phyloP scores from a whole-genome alignment of 2,888 invertebrate species.

The Epicampocera succincta region DNA sequence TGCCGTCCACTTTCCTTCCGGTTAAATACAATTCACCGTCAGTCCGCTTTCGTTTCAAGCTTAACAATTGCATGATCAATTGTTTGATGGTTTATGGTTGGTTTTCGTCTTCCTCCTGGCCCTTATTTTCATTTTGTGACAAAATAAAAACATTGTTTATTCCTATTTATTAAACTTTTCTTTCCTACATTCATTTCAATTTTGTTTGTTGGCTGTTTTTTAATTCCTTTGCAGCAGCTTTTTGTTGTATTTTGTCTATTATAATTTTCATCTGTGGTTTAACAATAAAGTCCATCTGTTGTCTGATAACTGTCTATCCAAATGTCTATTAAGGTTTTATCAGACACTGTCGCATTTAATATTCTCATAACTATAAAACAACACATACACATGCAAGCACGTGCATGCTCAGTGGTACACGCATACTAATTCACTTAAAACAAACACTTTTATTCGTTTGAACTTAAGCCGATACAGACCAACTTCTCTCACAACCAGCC shows the following conservation, averaged over 20 bases:
- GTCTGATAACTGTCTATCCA: conserved; percentile 81
- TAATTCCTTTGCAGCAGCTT: background rate
- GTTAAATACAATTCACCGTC: too few relatives aligned
- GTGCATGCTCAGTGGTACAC: conserved; percentile 7
- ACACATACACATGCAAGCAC: background rate
- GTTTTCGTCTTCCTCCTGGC: too few relatives aligned
- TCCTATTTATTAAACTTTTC: conserved; percentile 22
- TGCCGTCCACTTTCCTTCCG: too few relatives aligned
- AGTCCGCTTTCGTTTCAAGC: too few relatives aligned
- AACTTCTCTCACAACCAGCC: conserved; percentile 7
- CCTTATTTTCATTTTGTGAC: background rate
- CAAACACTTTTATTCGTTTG: background rate
- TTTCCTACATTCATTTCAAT: conserved; percentile 16
- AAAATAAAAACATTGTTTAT: conserved; percentile 13
- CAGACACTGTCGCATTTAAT: conserved; percentile 74
- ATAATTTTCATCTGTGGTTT: conserved; percentile 77
- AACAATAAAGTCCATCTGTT: conserved; percentile 80
- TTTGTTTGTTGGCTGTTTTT: conserved; percentile 25
- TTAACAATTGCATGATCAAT: too few relatives aligned
- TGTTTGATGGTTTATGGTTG: too few relatives aligned
- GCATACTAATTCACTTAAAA: conserved; percentile 4
- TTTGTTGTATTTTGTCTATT: conserved; percentile 72
- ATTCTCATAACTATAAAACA: conserved; percentile 64
- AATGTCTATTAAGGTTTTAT: conserved; percentile 80
- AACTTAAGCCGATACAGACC: conserved; percentile 2